Evolutionary conservation across 2,797 vertebrate species (phyloP).

Genomic region (Enteromius trimaculatus): DNA sequence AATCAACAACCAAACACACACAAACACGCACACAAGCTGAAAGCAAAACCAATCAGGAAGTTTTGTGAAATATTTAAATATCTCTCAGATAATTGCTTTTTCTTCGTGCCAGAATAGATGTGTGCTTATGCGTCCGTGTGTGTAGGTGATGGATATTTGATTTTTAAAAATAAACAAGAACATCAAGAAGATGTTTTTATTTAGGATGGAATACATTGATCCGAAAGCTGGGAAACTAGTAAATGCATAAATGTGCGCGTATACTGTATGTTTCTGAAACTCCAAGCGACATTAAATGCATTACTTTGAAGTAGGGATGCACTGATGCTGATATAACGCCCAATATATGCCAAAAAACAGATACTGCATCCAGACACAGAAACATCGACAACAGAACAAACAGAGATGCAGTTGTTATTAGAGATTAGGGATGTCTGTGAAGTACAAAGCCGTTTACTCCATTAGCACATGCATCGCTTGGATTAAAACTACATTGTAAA

Average conservation of each 20-base stretch:
- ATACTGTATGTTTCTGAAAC: neutral
- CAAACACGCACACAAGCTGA: slow-evolving; percentile 1
- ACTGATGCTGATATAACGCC: neutral
- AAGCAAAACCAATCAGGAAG: slow-evolving; percentile 36
- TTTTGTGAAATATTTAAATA: slow-evolving; percentile 29
- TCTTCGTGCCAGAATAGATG: slow-evolving; percentile 2
- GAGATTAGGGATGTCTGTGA: too few relatives aligned
- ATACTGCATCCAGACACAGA: too few relatives aligned
- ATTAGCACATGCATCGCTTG: neutral
- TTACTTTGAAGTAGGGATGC: neutral
- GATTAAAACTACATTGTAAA: neutral
- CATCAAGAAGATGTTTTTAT: neutral
- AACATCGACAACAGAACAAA: too few relatives aligned
- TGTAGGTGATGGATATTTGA: slow-evolving; percentile 1
- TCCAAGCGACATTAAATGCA: neutral
- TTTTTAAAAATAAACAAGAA: slow-evolving; percentile 8
- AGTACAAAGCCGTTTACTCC: too few relatives aligned
- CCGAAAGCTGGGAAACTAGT: neutral
- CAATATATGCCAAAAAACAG: too few relatives aligned
- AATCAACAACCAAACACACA: slow-evolving; percentile 31
- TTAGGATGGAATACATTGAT: neutral
- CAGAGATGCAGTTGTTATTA: too few relatives aligned
- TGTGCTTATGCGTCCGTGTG: neutral
- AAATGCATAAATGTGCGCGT: neutral
- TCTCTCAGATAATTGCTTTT: slow-evolving; percentile 40